A percentile compares a stretch with the other conserved stretches of the same genome.
phyloP scores from a whole-genome alignment of 1,140 invertebrate genomes.

The Amyelois transitella region DNA sequence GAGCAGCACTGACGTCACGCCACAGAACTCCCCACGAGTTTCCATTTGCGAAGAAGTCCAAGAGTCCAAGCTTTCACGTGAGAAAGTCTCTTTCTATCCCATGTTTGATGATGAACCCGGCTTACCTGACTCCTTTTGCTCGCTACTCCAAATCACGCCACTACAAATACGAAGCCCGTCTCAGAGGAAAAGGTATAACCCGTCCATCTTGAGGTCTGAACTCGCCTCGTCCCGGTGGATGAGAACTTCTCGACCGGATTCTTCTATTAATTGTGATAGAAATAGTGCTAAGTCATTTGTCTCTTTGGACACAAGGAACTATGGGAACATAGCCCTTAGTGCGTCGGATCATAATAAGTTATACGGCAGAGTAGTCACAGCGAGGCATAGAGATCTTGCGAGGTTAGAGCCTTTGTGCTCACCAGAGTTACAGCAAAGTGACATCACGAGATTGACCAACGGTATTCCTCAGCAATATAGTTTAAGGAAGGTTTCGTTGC shows the following conservation, averaged over 20 bases:
- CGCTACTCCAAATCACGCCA: constrained; percentile 56
- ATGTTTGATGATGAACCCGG: constrained; percentile 33
- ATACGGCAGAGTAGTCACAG: constrained; percentile 49
- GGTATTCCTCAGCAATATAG: constrained; percentile 30
- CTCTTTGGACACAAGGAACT: constrained; percentile 54
- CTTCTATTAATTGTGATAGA: constrained; percentile 52
- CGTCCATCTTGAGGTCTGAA: constrained; percentile 64
- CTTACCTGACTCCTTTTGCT: constrained; percentile 50
- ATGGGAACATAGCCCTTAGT: constrained; percentile 29
- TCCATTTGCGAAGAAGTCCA: constrained; percentile 28
- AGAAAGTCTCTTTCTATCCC: constrained; percentile 39
- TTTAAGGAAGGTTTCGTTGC: constrained; percentile 66
- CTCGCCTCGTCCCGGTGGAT: constrained; percentile 69
- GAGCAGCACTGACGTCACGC: constrained; percentile 59
- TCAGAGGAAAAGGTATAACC: constrained; percentile 46
- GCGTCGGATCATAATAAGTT: constrained; percentile 39
- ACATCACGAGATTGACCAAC: constrained; percentile 27
- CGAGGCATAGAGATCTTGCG: constrained; percentile 45
- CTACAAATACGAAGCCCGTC: constrained; percentile 54
- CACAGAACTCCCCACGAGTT: constrained; percentile 53
- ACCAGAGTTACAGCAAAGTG: constrained; percentile 38
- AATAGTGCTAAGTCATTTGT: constrained; percentile 65
- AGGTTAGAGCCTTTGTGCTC: constrained; percentile 51
- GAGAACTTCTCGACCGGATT: constrained; percentile 50
- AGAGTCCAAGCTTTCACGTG: constrained; percentile 40